phyloP scores from a whole-genome alignment of 2,113 vertebrate genomes.

The Vidua macroura region DNA sequence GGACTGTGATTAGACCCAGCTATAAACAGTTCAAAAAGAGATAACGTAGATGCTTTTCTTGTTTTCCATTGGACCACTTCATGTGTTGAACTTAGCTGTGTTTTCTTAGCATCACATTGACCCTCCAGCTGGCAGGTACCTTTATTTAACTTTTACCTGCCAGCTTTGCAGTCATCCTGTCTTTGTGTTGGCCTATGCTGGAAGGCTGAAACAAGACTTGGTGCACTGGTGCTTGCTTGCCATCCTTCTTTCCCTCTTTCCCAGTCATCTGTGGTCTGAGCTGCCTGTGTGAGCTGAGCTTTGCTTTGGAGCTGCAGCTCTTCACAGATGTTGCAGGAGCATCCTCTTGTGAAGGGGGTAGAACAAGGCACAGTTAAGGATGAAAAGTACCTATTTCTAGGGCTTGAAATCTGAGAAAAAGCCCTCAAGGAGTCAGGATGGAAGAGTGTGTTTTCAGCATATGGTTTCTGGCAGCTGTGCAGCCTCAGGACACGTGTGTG shows the following conservation, averaged over 20 bases:
- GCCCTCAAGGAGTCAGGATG: not conserved
- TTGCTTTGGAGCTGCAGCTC: not conserved
- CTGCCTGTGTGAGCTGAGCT: not conserved
- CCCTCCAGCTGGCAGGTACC: not conserved
- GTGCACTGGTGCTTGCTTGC: not conserved
- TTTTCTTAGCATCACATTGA: not conserved
- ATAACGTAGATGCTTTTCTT: slow-evolving; percentile 7
- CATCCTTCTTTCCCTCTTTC: not conserved
- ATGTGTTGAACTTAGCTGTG: not conserved
- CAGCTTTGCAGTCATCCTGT: not conserved
- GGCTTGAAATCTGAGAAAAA: not conserved
- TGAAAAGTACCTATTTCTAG: not conserved
- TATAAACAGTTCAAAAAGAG: slow-evolving; percentile 3
- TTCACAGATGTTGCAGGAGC: not conserved
- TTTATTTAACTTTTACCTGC: slow-evolving; percentile 34
- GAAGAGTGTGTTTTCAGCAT: not conserved
- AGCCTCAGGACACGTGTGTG: accelerated
- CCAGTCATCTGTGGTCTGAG: not conserved
- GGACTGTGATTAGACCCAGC: not conserved
- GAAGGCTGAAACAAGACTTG: not conserved
- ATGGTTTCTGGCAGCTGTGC: not conserved
- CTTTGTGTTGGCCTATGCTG: not conserved
- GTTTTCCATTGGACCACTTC: not conserved
- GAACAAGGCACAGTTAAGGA: not conserved
- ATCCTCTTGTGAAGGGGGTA: not conserved